phyloP scores from a whole-genome alignment of 2,113 vertebrate species.

The Myotis yumanensis region DNA sequence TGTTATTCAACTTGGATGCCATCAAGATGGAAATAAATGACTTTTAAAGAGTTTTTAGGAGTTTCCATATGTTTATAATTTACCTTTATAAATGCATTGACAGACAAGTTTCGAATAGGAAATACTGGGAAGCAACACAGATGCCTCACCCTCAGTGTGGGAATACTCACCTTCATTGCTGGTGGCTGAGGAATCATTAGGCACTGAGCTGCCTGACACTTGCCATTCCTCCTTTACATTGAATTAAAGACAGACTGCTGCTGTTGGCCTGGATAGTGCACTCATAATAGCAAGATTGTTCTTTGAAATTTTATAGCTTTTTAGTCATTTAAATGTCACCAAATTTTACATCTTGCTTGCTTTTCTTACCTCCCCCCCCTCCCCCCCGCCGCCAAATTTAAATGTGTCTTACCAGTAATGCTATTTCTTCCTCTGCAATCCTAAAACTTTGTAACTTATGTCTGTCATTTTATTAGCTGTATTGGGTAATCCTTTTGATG shows the following conservation, averaged over 20 bases:
- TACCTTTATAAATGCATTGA: conserved; percentile 3
- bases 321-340: conserved; percentile 29
- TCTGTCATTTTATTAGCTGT: not conserved
- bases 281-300: not conserved
- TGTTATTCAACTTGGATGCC: not conserved
- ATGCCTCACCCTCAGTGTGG: not conserved
- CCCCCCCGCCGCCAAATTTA: not conserved
- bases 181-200: not conserved
- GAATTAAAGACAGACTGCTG: not conserved
- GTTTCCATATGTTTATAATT: not conserved
- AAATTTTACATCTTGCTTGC: not conserved
- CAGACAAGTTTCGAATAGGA: not conserved
- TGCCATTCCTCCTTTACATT: not conserved
- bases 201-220: not conserved
- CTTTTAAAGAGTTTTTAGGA: not conserved
- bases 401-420: conserved; percentile 10
- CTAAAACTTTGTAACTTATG: conserved; percentile 2
- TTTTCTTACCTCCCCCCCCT: not conserved
- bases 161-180: not conserved
- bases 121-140: not conserved
- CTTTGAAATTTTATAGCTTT: not conserved
- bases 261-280: not conserved
- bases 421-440: not conserved
- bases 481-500: not conserved
- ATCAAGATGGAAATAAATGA: not conserved